Evolutionary conservation across 1,140 invertebrate species (phyloP).

Genomic region (Hycleus cichorii): DNA sequence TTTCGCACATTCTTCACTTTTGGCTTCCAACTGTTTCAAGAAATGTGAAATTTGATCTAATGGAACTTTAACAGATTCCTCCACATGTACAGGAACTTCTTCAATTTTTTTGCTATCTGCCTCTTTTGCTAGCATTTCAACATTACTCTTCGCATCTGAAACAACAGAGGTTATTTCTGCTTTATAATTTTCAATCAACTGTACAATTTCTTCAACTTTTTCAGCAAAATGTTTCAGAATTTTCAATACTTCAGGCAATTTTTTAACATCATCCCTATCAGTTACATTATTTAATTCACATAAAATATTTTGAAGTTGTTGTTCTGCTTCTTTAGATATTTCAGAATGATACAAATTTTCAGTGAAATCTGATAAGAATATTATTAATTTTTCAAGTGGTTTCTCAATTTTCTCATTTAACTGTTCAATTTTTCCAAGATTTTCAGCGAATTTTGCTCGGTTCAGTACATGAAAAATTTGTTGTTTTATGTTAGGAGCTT

Average conservation of each 20-base stretch:
- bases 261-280: no score
- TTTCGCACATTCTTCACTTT: slow-evolving; percentile 12
- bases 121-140: no score
- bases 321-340: slow-evolving; percentile 1
- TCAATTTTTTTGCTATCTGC: no score
- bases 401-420: slow-evolving; percentile 18
- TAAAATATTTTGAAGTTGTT: not conserved
- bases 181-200: no score
- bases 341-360: slow-evolving; percentile 1
- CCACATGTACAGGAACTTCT: no score
- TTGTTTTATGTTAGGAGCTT: slow-evolving; percentile 11
- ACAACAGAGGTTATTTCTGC: no score
- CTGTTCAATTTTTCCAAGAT: slow-evolving; percentile 17
- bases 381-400: slow-evolving; percentile 6
- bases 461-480: slow-evolving; percentile 17
- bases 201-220: no score
- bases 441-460: slow-evolving; percentile 16
- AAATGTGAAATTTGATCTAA: slow-evolving; percentile 4
- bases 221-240: no score
- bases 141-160: no score
- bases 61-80: not conserved
- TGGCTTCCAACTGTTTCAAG: not conserved
- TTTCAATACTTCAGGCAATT: no score
- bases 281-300: not conserved
- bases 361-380: not conserved